These are phyloP conservation scores for Simalia tracyae DNA, from an alignment of 2,797 vertebrate genomes.

Conservation along the genomic window DNA sequence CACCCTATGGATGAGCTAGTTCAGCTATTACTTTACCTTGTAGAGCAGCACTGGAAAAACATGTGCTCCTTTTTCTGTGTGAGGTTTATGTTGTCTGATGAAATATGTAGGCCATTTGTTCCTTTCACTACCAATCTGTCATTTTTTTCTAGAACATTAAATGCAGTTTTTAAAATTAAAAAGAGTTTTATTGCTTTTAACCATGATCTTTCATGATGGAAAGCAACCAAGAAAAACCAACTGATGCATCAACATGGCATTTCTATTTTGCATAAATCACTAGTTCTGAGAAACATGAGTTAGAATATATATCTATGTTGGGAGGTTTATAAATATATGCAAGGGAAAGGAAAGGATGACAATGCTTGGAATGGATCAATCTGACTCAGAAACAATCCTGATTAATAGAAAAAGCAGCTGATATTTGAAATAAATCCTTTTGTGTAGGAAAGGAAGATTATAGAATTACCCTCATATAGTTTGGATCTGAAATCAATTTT, in stretches of 20 bases:
- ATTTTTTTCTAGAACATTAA: slow-evolving; percentile 26
- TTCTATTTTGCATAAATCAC: slow-evolving; percentile 39
- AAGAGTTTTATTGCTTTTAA: slow-evolving; percentile 49
- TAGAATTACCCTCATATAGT: slow-evolving; percentile 49
- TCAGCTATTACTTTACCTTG: slow-evolving; percentile 12
- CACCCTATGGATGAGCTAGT: slow-evolving; percentile 37
- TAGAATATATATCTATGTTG: background rate
- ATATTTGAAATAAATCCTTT: slow-evolving; percentile 51
- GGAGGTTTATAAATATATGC: background rate
- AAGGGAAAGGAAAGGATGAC: background rate
- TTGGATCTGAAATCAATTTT: slow-evolving; percentile 52
- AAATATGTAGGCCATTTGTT: slow-evolving; percentile 23
- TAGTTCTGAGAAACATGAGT: background rate
- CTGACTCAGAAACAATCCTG: slow-evolving; percentile 46
- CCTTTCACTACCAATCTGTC: background rate
- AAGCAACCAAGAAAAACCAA: slow-evolving; percentile 24
- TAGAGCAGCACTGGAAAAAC: slow-evolving; percentile 41
- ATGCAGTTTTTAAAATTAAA: slow-evolving; percentile 46
- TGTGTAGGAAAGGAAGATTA: slow-evolving; percentile 54
- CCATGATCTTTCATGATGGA: slow-evolving; percentile 5
- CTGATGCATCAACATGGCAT: slow-evolving; percentile 8
- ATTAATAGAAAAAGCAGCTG: slow-evolving; percentile 39
- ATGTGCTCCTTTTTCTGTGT: slow-evolving; percentile 11
- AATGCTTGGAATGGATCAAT: slow-evolving; percentile 42
- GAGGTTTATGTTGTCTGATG: slow-evolving; percentile 7